Evolutionary conservation across 2,888 invertebrate species (phyloP), one percentile per base, ranked within the genome.

Genomic region (Ephialtes manifestator): DNA sequence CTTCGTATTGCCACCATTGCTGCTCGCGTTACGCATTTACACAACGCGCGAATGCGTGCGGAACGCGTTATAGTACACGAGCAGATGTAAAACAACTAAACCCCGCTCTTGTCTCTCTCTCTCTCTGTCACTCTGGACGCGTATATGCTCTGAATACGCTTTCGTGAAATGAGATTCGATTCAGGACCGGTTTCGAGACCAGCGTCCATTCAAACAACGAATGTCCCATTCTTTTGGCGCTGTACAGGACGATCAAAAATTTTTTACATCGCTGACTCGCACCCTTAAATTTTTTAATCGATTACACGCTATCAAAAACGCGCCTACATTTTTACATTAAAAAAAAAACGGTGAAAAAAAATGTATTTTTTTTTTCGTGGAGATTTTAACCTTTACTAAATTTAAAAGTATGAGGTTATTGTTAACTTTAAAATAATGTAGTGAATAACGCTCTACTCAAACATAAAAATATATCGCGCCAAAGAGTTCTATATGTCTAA

Each of bases 181-280:
- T 76, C 76, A 48, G 53, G 83, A 83, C 81, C 68, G 86, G 84
- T 87, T 82, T 84, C 71, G 80, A 75, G 81, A 85, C 80, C 74
- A 51, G 76, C 43, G 76, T 58, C 77, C 84, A 85, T 86, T 85
- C 71, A 82, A 67, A 31, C 28, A 43, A 74, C 71, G 51, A 81
- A 80, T 68, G 53, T 83, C 82, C 85, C 86, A 84, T 88, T 88
- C 82, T 88, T 86, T 83, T 43, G 43, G 68, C 68, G 81, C 2
- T 13, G 67, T 67, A 77, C 68, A 58, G 65, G n/a, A 24, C 5
- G 67, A 20, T 39, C 31, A 35, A 67, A 55, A 67, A 65, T 1
- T 65, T 48, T 65, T 24, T 58, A 24, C 24, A 1, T 51, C 18
- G 1, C 70, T n/a, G 51, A 15, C 28, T 28, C 58, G 58, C 15